phyloP scores from a whole-genome alignment of 2,113 vertebrate species.

The Leucoraja erinaceus region DNA sequence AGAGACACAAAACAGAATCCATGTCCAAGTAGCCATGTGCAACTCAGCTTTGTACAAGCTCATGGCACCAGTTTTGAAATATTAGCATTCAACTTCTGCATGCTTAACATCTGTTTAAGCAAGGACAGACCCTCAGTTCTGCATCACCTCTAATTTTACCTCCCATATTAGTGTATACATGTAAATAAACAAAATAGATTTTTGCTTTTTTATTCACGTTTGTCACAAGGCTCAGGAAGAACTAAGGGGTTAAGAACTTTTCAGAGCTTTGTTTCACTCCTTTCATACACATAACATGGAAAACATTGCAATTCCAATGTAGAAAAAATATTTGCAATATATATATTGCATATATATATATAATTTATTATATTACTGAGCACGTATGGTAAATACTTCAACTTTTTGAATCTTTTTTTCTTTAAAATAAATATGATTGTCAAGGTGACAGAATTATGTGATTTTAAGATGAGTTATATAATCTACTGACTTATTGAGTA shows the following conservation, averaged over 20 bases:
- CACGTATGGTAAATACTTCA: slow-evolving; percentile 16
- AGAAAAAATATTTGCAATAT: slow-evolving; percentile 26
- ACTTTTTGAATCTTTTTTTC: neutral
- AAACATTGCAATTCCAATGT: slow-evolving; percentile 15
- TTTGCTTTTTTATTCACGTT: neutral
- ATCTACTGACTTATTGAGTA: neutral
- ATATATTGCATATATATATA: neutral
- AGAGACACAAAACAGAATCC: slow-evolving; percentile 72
- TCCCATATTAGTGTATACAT: neutral
- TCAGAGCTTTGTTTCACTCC: neutral
- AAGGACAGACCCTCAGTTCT: slow-evolving; percentile 42
- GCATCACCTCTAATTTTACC: neutral
- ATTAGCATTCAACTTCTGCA: slow-evolving; percentile 94
- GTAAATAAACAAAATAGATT: neutral
- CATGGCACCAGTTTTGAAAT: slow-evolving; percentile 78
- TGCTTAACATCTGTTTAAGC: slow-evolving; percentile 89
- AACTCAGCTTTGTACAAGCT: slow-evolving; percentile 77
- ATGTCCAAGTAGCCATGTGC: slow-evolving; percentile 65
- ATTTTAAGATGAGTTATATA: slow-evolving; percentile 4
- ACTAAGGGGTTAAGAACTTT: neutral
- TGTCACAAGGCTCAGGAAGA: neutral
- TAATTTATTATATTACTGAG: slow-evolving; percentile 10
- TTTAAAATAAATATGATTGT: slow-evolving; percentile 19
- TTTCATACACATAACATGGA: slow-evolving; percentile 15
- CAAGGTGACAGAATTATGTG: neutral